Evolutionary conservation across 2,888 invertebrate genomes (phyloP).

Genomic region (Caenorhabditis plicata): DNA sequence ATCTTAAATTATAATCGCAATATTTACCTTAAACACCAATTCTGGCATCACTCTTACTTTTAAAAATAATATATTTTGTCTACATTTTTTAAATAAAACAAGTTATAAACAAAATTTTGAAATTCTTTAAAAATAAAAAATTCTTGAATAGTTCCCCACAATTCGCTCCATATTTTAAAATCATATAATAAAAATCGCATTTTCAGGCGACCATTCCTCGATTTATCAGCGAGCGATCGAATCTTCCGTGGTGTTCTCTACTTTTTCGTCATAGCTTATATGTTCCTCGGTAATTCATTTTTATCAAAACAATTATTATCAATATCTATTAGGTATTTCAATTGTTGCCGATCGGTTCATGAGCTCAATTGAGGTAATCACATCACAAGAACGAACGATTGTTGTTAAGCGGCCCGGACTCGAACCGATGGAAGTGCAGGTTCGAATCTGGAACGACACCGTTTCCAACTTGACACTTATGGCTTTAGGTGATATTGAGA

Average conservation of each 20-base stretch:
- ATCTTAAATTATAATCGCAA: too few relatives aligned
- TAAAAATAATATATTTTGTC: neutral
- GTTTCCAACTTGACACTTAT: slow-evolving; percentile 96
- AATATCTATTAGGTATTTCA: too few relatives aligned
- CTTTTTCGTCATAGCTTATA: slow-evolving; percentile 83
- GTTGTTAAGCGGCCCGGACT: slow-evolving; percentile 85
- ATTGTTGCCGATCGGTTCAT: slow-evolving; percentile 98
- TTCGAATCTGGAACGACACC: slow-evolving; percentile 98
- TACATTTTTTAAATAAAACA: neutral
- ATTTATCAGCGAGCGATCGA: slow-evolving; percentile 52
- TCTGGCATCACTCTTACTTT: neutral
- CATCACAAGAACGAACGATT: slow-evolving; percentile 85
- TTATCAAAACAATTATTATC: too few relatives aligned
- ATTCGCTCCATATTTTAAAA: too few relatives aligned
- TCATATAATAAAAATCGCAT: neutral
- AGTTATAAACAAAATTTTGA: neutral
- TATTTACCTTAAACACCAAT: too few relatives aligned
- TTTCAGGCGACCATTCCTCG: slow-evolving; percentile 63
- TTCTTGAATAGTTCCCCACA: neutral
- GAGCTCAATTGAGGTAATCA: slow-evolving; percentile 98
- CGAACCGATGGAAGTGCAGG: slow-evolving; percentile 80
- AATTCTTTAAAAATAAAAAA: neutral
- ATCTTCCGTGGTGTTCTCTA: slow-evolving; percentile 79
- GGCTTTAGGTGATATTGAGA: too few relatives aligned
- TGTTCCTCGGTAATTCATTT: too few relatives aligned